A percentile compares a stretch with the other conserved stretches of the same genome.
Evolutionary conservation across 2,113 vertebrate genomes (phyloP).

Genomic region (Sitta europaea): DNA sequence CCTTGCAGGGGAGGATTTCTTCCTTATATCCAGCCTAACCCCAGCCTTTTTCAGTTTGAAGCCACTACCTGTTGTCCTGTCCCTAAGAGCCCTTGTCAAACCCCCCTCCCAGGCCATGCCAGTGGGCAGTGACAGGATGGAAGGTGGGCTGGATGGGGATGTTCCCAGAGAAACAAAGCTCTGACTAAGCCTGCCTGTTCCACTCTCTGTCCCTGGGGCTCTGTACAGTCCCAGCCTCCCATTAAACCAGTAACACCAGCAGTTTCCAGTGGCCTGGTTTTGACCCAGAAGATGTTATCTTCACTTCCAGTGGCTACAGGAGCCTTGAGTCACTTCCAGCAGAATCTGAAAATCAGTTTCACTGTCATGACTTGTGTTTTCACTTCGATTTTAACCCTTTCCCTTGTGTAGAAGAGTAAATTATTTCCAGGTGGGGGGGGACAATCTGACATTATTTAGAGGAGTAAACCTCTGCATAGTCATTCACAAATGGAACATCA

Average conservation of each 20-base stretch:
- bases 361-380: not conserved
- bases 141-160: not conserved
- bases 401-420: not conserved
- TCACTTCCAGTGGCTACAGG: not conserved
- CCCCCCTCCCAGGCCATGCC: not conserved
- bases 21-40: not conserved
- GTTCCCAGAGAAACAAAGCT: not conserved
- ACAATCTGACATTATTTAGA: not conserved
- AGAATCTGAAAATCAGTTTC: constrained; percentile 6
- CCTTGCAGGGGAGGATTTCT: not conserved
- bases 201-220: not conserved
- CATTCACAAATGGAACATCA: not conserved
- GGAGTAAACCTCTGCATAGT: not conserved
- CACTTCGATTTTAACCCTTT: not conserved
- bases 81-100: not conserved
- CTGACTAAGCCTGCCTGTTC: not conserved
- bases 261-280: not conserved
- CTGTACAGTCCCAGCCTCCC: not conserved
- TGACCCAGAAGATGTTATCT: not conserved
- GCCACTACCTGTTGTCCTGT: not conserved
- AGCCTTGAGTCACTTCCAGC: not conserved
- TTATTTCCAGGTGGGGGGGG: not conserved
- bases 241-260: not conserved
- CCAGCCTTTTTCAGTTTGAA: not conserved
- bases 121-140: not conserved